Percentiles rank a stretch among this genome's conserved stretches.
Evolutionary conservation across 2,113 vertebrate genomes (phyloP).

Genomic region (Theristicus caerulescens): DNA sequence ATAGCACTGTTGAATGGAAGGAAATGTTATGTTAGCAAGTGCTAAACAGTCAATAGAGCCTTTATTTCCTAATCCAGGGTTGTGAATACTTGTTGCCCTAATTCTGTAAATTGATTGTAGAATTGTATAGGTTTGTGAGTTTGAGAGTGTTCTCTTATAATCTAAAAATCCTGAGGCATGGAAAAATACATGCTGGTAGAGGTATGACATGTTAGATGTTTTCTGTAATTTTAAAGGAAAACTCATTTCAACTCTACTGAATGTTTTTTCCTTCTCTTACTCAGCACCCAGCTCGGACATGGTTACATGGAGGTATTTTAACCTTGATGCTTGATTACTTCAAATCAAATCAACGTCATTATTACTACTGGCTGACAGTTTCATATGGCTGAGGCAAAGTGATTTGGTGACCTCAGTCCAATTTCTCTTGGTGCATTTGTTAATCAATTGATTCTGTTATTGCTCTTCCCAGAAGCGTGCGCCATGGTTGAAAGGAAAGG

Average conservation of each 20-base stretch:
- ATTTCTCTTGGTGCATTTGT: neutral
- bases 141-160: neutral
- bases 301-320: neutral
- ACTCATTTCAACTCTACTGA: neutral
- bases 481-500: neutral
- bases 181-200: too few relatives aligned
- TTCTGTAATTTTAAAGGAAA: neutral
- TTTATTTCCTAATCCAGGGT: neutral
- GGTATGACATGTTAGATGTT: rapidly evolving
- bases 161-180: neutral
- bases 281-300: rapidly evolving
- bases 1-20: neutral
- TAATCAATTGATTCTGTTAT: neutral
- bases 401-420: neutral
- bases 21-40: neutral
- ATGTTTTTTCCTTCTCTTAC: neutral
- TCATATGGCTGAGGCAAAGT: neutral
- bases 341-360: neutral
- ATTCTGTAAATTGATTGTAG: neutral
- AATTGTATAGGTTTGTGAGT: neutral
- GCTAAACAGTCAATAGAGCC: neutral
- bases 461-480: neutral
- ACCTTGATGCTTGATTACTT: neutral
- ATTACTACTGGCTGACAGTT: neutral
- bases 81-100: neutral